Conservation (phyloP, 2,113 vertebrate species). For the Oryzias curvinotus region DNA sequence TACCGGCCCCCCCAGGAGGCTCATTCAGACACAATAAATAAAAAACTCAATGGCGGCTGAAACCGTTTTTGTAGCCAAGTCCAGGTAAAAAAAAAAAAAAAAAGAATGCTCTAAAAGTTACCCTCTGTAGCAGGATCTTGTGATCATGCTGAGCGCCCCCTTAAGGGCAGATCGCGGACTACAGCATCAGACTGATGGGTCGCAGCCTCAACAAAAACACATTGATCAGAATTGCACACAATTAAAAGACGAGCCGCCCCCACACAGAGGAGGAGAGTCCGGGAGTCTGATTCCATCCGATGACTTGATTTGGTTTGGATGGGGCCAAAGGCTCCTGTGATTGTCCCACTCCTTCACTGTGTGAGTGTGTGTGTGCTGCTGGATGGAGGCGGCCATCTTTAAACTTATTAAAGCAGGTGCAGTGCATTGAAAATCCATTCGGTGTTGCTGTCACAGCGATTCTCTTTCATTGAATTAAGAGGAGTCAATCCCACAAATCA, state of each 20-base stretch:
- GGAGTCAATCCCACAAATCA: constrained; percentile 76
- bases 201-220: constrained; percentile 28
- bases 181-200: constrained; percentile 33
- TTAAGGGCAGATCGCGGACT: too few species aligned
- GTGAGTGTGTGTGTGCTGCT: constrained; percentile 7
- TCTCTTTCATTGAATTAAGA: constrained; percentile 76
- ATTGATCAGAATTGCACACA: constrained; percentile 49
- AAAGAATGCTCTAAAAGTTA: too few species aligned
- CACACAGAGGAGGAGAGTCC: constrained; percentile 14
- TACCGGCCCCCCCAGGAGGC: too few species aligned
- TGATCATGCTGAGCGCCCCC: too few species aligned
- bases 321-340: constrained; percentile 29
- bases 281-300: constrained; percentile 28
- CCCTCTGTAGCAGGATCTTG: too few species aligned
- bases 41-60: too few species aligned
- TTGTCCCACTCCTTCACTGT: constrained; percentile 11
- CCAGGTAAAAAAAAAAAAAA: too few species aligned
- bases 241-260: neutral
- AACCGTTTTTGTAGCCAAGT: too few species aligned
- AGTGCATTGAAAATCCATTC: constrained; percentile 75
- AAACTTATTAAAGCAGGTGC: constrained; percentile 72
- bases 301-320: constrained; percentile 46
- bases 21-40: too few species aligned
- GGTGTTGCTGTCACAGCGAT: constrained; percentile 73
- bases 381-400: constrained; percentile 54